These are phyloP conservation scores for Eurystomus glaucurus DNA, from an alignment of 2,797 vertebrate species.

Conservation along the genomic window DNA sequence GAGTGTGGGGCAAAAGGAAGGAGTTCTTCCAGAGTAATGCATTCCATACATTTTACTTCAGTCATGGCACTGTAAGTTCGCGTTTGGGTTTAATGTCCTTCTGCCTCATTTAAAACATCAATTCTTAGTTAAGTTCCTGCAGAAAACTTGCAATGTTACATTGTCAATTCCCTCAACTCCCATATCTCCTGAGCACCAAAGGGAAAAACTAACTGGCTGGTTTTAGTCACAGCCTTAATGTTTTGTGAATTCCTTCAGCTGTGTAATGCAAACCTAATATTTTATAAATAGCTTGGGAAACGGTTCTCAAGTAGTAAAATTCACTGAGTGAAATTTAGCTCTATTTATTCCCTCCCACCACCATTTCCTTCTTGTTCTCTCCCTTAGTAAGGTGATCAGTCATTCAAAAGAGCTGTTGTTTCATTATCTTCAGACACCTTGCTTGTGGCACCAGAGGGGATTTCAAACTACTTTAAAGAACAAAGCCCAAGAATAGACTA, in stretches of 20 bases:
- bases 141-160: neutral
- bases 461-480: neutral
- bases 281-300: slow-evolving; percentile 54
- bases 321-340: neutral
- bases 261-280: slow-evolving; percentile 21
- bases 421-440: neutral
- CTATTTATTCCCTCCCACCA: neutral
- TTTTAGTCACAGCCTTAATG: slow-evolving; percentile 12
- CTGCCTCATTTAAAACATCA: neutral
- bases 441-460: neutral
- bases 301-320: slow-evolving; percentile 32
- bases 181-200: slow-evolving; percentile 29
- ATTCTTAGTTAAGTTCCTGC: neutral
- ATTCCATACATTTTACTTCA: neutral
- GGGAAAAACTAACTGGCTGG: neutral
- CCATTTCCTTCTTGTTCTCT: neutral
- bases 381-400: neutral
- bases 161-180: slow-evolving; percentile 17
- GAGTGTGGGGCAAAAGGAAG: neutral
- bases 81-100: slow-evolving; percentile 25
- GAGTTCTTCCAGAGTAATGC: neutral
- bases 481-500: neutral
- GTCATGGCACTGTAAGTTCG: neutral
- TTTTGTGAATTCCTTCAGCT: slow-evolving; percentile 54
- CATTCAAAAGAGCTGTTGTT: neutral